Base-by-base conservation (phyloP, 2,797 vertebrate species). In the Tapera naevia region DNA sequence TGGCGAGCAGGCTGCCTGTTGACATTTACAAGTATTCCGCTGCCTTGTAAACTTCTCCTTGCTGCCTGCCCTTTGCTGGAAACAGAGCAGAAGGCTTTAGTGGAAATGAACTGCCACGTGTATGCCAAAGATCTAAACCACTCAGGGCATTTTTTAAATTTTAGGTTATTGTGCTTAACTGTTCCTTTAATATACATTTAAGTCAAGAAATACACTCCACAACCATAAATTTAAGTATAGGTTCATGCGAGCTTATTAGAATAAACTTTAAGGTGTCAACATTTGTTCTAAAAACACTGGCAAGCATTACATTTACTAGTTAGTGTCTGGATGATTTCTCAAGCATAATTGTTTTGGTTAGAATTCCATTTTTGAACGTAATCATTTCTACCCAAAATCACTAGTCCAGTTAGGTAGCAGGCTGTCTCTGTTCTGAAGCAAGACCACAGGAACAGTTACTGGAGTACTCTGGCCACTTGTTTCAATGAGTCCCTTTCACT, bases 11-110 rank as follows among this genome's bases (percentile, higher is more conserved):
- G 62, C 43, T 76, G 75, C 72, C 4, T 39, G 79, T 70, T 94
- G 86, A 87, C 85, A 72, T 89, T 82, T 92, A 73, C 65, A 81
- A 73, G 35, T 86, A 81, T 86, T 83, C 72, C 2, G 3, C 79
- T 89, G 80, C 66, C 66, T 86, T 57, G 56, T 74, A 91, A 93
- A 90, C 61, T 58, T 86, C 86, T 89, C 30, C 57, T 88, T 46
- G 8, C 56, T 80, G 80, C 50, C 78, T 88, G 7, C 37, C 45
- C 76, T 89, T 83, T 37, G 46, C 73, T 83, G 58, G 67, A 82
- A 96, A 91, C 33, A 48, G 46, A 78, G 48, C 33, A 88, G 30
- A 57, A 53, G 56, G 50, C 46, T 62, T 71, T 24, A 66, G 33
- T 48, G 85, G 66, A 80, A 58, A 84, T 35, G 7, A 91, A 33